Evolutionary conservation across 2,888 invertebrate species (phyloP), one percentile per base, ranked within the genome.

Genomic region (Nebria salina): DNA sequence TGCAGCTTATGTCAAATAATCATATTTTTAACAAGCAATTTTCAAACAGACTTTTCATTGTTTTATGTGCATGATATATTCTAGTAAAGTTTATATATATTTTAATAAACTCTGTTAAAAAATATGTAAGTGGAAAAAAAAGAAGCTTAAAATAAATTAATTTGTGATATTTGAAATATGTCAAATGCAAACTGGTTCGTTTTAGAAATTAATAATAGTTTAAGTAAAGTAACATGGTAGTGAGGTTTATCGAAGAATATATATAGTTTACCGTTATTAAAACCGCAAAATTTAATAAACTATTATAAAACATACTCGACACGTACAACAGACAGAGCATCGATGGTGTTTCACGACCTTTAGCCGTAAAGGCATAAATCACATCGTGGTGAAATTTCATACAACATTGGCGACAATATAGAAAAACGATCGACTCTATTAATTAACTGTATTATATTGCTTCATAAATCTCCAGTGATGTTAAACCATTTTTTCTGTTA

Each of bases 281-380:
- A 70, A 70, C 70, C 70, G 34, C 70, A 70, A 70, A n/a, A 20
- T 70, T 70, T 70, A 70, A 70, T 70, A 70, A 25, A 70, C 70
- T 70, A 34, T 34, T 70, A 34, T 70, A 70, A 25, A 20, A 70
- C 70, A 70, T 70, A 26, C 54, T 54, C 54, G 4, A 54, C 13
- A 8, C 54, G 8, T 54, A 54, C 8, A 54, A 8, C 11, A 1
- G 13, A 8, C 13, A 54, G 54, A 54, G 54, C 54, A 54, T 54
- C 2, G 34, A 34, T 5, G 34, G 34, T 34, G 34, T 34, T 34
- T 34, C 34, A 34, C 34, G 34, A 34, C 34, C 34, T 34, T 5
- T 34, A 34, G 34, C 34, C 34, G 34, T 34, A 54, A 8, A 54
- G 54, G 13, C 2, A 54, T 54, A 54, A 54, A 54, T 54, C 54